Base-by-base conservation (phyloP, 2,888 invertebrate genomes). In the Tenthredo amoena region DNA sequence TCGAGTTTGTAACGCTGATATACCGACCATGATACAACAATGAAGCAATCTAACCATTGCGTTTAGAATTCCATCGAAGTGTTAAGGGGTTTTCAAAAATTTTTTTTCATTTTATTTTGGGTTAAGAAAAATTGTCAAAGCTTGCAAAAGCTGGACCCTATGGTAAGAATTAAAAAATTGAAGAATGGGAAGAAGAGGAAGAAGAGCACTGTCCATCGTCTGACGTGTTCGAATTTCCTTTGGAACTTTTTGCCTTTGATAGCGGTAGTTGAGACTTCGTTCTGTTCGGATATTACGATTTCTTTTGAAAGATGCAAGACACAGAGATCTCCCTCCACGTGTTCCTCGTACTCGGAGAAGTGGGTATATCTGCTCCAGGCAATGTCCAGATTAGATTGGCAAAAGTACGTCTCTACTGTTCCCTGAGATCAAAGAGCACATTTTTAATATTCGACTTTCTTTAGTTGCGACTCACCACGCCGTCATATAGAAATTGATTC, bases 371-470 rank as follows among this genome's bases (percentile, higher is more conserved):
- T 40, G 34, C 50, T 77, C 55, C 18, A 40, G 34, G 50, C 77
- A 34, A 34, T 77, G 77, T 31, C 26, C 50, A 34, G 77, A 77
- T 77, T 34, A 77, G 47, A 77, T 77, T 77, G 77, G 77, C 47
- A 55, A 50, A 77, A 55, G 26, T 43, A 74, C 47, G 55, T 47
- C 34, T 77, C 47, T 71, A 55, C 55, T 77, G 50, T 55, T 31
- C 18, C n/a, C 77, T 1, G n/a, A 77, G 31, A 55, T 77, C 77
- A 77, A 77, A 77, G 77, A 55, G 9, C 1, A 26, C 26, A 5
- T 55, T 77, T 77, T 77, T 77, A 50, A 77, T 77, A 77, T 77
- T 77, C 77, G 18, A 55, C 55, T 55, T 31, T 34, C 77, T 55
- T 77, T 31, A 31, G 40, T 77, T 9, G 26, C 18, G 15, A 34